Conservation (phyloP, 1,140 invertebrate genomes). For the Leguminivora glycinivorella region DNA sequence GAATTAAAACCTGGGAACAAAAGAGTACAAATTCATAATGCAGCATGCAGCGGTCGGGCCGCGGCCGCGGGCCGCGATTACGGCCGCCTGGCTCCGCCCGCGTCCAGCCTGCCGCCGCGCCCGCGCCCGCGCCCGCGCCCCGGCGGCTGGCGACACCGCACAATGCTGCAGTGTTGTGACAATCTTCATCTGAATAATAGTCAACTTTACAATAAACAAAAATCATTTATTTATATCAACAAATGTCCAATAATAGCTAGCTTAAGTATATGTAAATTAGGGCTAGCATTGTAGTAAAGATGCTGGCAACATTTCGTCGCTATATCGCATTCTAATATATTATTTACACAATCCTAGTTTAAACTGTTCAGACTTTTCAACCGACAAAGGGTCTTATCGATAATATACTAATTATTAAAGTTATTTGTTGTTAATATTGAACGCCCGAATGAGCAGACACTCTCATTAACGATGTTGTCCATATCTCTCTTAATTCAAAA, state of each 20-base stretch:
- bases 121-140: background rate
- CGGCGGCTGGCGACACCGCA: conserved; percentile 1
- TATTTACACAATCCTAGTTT: background rate
- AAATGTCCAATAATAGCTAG: too few relatives aligned
- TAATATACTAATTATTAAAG: too few relatives aligned
- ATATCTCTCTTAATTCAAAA: too few relatives aligned
- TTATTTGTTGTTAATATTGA: too few relatives aligned
- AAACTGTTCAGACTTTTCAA: background rate
- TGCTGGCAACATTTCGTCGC: too few relatives aligned
- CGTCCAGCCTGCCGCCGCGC: background rate
- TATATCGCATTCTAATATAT: too few relatives aligned
- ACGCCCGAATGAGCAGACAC: too few relatives aligned
- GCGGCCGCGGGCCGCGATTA: conserved; percentile 50
- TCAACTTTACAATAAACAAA: background rate
- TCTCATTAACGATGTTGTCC: too few relatives aligned
- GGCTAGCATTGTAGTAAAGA: too few relatives aligned
- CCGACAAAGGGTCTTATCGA: too few relatives aligned
- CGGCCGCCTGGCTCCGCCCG: conserved; percentile 28
- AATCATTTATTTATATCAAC: too few relatives aligned
- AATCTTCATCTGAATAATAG: background rate
- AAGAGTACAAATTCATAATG: conserved; percentile 76
- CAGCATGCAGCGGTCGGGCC: conserved; percentile 48
- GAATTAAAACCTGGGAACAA: conserved; percentile 74
- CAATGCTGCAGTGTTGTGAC: background rate
- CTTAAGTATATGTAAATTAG: too few relatives aligned